A percentile compares a stretch with the other conserved stretches of the same genome.
Conservation (phyloP, 2,888 invertebrate species). For the Sphinx pinastri region DNA sequence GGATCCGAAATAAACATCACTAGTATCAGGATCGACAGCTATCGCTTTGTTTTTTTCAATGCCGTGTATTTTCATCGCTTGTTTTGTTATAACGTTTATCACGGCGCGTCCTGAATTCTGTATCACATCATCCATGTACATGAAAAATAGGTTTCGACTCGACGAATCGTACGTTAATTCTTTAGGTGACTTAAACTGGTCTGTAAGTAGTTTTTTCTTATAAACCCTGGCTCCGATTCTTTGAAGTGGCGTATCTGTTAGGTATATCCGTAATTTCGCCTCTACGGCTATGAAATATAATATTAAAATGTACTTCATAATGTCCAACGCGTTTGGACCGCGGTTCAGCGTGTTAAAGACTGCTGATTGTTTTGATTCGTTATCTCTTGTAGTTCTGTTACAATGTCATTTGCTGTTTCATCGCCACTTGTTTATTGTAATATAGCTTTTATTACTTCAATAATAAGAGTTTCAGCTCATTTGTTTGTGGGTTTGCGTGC, state of each 20-base stretch:
- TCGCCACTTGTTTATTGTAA: slow-evolving; percentile 25
- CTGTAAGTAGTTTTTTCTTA: slow-evolving; percentile 65
- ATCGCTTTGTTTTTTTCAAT: slow-evolving; percentile 71
- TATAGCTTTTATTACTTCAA: not conserved
- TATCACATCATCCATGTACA: slow-evolving; percentile 72
- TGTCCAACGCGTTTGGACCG: slow-evolving; percentile 45
- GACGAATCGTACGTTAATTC: slow-evolving; percentile 73
- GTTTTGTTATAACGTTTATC: slow-evolving; percentile 67
- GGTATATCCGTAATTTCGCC: slow-evolving; percentile 55
- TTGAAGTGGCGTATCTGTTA: slow-evolving; percentile 63
- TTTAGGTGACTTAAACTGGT: slow-evolving; percentile 59
- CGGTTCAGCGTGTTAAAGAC: slow-evolving; percentile 49
- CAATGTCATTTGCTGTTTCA: slow-evolving; percentile 44
- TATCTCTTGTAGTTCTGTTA: slow-evolving; percentile 51
- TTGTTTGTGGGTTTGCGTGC: slow-evolving; percentile 35
- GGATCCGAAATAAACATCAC: slow-evolving; percentile 75
- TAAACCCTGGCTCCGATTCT: slow-evolving; percentile 66
- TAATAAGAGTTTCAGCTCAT: slow-evolving; percentile 23
- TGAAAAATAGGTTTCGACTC: slow-evolving; percentile 70
- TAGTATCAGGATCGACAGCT: slow-evolving; percentile 64
- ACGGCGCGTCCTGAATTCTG: slow-evolving; percentile 71
- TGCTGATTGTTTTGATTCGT: slow-evolving; percentile 57
- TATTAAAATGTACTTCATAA: slow-evolving; percentile 45
- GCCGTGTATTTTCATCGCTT: slow-evolving; percentile 60
- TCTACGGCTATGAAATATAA: slow-evolving; percentile 46